A percentile compares a stretch with the other conserved stretches of the same genome.
Evolutionary conservation across 1,140 invertebrate species (phyloP).

Genomic region (Varroa destructor): DNA sequence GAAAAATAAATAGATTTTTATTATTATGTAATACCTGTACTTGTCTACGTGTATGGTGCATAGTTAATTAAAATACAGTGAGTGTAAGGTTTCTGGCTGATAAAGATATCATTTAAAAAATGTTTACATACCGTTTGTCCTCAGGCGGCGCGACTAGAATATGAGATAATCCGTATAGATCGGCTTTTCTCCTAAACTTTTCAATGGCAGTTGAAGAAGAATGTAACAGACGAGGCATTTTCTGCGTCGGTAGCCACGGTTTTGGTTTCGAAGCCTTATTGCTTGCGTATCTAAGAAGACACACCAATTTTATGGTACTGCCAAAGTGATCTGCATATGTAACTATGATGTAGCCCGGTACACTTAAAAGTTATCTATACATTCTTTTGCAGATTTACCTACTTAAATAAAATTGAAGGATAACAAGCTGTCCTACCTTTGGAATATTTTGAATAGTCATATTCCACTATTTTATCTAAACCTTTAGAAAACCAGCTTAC

Average conservation of each 20-base stretch:
- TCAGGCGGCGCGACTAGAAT: conserved; percentile 1
- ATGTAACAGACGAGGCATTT: conserved; percentile 74
- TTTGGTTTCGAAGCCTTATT: conserved; percentile 27
- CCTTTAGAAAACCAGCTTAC: no score
- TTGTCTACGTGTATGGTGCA: no score
- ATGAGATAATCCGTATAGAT: conserved; percentile 62
- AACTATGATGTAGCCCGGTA: neutral
- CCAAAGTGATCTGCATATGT: neutral
- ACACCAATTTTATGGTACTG: neutral
- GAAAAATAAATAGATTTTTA: no score
- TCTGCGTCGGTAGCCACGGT: conserved; percentile 60
- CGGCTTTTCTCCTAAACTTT: conserved; percentile 67
- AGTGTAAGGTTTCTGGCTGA: no score
- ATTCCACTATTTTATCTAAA: no score
- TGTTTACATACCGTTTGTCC: neutral
- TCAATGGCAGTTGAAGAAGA: conserved; percentile 77
- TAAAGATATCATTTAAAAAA: neutral
- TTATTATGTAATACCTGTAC: no score
- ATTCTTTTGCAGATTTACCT: neutral
- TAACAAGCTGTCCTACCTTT: no score
- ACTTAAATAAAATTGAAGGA: no score
- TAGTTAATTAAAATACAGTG: no score
- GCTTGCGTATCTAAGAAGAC: conserved; percentile 30
- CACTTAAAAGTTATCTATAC: conserved; percentile 13
- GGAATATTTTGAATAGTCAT: no score